Conservation (phyloP, 2,888 invertebrate genomes). For the Harpalus rufipes region DNA sequence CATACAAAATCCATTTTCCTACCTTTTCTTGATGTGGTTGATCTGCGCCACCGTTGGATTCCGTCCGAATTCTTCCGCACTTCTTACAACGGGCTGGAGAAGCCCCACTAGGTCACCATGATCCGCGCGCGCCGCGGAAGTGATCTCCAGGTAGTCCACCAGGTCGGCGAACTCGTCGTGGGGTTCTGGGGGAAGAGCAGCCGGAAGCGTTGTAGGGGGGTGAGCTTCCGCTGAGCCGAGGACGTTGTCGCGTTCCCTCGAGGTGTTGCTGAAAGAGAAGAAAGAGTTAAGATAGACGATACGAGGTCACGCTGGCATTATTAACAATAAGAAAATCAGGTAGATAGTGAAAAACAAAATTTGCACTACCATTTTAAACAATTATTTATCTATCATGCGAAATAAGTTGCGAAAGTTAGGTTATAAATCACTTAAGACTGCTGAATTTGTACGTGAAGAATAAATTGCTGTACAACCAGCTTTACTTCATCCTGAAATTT, state of each 20-base stretch:
- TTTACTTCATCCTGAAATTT: no score
- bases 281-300: neutral
- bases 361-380: no score
- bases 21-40: conserved; percentile 75
- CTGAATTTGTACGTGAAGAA: no score
- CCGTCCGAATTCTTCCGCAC: conserved; percentile 76
- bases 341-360: no score
- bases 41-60: conserved; percentile 87
- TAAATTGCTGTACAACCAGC: no score
- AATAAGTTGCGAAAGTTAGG: no score
- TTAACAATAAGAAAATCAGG: no score
- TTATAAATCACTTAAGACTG: no score
- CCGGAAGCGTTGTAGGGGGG: conserved; percentile 72
- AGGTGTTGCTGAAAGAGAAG: conserved; percentile 26
- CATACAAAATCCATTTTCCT: neutral
- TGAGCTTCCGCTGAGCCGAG: neutral
- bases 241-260: conserved; percentile 1
- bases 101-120: conserved; percentile 78
- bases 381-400: no score
- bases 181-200: conserved; percentile 74
- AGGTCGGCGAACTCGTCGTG: conserved; percentile 83
- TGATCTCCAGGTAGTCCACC: conserved; percentile 78
- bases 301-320: no score
- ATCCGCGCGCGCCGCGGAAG: conserved; percentile 78
- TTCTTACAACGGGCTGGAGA: conserved; percentile 78